A percentile compares a stretch with the other conserved stretches of the same genome.
phyloP scores from a whole-genome alignment of 2,888 invertebrate genomes.

The Idaea dimidiata region DNA sequence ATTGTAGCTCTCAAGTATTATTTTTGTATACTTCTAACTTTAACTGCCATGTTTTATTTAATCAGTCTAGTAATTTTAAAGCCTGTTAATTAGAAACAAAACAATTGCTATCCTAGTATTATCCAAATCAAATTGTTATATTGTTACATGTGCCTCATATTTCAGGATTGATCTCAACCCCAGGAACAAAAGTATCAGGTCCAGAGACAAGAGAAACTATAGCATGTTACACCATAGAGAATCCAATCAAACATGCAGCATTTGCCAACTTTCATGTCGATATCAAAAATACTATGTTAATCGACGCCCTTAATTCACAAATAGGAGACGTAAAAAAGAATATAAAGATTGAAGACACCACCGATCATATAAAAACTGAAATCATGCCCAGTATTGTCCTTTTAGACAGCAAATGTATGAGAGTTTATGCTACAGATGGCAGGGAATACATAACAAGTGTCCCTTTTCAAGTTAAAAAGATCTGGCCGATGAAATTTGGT shows the following conservation, averaged over 20 bases:
- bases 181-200: constrained; percentile 69
- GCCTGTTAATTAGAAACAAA: no score
- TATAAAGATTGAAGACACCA: constrained; percentile 72
- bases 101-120: neutral
- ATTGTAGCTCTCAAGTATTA: no score
- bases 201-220: constrained; percentile 80
- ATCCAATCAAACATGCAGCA: constrained; percentile 89
- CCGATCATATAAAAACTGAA: constrained; percentile 74
- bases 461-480: constrained; percentile 89
- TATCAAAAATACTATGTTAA: constrained; percentile 78
- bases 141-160: constrained; percentile 9
- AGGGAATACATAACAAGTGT: constrained; percentile 91
- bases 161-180: constrained; percentile 77
- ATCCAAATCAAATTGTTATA: no score
- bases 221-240: constrained; percentile 89
- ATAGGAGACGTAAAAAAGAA: constrained; percentile 74
- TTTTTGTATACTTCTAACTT: no score
- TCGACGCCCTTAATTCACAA: constrained; percentile 73
- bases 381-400: constrained; percentile 85
- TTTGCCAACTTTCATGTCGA: constrained; percentile 83
- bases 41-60: neutral
- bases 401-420: constrained; percentile 87
- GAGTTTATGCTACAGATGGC: constrained; percentile 89
- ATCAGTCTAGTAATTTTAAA: neutral
- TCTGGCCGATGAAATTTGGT: constrained; percentile 93